phyloP scores from a whole-genome alignment of 2,888 invertebrate species.

The Nomada ferruginata region DNA sequence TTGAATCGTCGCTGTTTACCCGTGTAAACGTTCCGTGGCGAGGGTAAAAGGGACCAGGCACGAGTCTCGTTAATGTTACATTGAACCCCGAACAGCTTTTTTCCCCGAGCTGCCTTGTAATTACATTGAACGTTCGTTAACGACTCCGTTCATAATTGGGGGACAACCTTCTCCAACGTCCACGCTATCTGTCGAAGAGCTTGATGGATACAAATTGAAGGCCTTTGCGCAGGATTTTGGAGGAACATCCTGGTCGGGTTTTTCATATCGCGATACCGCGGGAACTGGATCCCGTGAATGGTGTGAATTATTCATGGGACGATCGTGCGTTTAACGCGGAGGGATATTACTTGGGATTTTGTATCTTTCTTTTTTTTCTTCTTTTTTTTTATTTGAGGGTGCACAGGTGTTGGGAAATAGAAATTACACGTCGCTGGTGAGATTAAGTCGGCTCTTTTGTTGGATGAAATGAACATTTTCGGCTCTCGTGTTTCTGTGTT shows the following conservation, averaged over 20 bases:
- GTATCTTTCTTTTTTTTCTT: too few species aligned
- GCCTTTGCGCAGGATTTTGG: background rate
- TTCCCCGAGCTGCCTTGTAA: background rate
- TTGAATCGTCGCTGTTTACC: constrained; percentile 36
- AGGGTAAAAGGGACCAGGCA: background rate
- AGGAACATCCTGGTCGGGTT: background rate
- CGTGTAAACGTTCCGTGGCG: constrained; percentile 13
- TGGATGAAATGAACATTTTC: background rate
- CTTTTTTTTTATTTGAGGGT: background rate
- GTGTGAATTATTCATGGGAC: constrained; percentile 16
- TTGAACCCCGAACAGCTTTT: constrained; percentile 19
- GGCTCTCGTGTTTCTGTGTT: too few species aligned
- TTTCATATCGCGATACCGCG: background rate
- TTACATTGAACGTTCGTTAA: constrained; percentile 43
- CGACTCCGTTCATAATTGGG: constrained; percentile 34
- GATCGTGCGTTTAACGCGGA: background rate
- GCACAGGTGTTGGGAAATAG: background rate
- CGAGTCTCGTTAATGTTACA: constrained; percentile 43
- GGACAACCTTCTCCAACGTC: background rate
- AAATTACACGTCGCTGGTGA: background rate
- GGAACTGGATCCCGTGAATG: background rate
- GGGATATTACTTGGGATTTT: background rate
- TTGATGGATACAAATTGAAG: constrained; percentile 24
- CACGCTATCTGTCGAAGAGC: constrained; percentile 8
- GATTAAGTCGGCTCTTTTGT: background rate